Percentiles rank a stretch among this genome's conserved stretches.
These are phyloP conservation scores for Lycaena phlaeas DNA, from an alignment of 2,888 invertebrate genomes.

Conservation along the genomic window DNA sequence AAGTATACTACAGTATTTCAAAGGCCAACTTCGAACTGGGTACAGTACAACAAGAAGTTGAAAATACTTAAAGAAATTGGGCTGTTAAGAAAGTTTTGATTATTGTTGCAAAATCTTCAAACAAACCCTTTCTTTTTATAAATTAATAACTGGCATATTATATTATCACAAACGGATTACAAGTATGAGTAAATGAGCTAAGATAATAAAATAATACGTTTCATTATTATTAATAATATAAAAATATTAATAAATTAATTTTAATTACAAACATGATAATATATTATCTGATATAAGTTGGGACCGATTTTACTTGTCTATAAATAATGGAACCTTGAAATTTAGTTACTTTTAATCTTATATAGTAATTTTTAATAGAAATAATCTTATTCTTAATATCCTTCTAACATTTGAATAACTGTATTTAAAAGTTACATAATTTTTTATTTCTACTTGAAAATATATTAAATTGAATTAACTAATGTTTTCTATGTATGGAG, in stretches of 20 bases:
- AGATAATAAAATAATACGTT: neutral
- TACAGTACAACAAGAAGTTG: conserved; percentile 1
- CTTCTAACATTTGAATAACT: too few species aligned
- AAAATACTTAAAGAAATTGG: neutral
- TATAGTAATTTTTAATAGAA: too few species aligned
- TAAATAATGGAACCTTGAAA: neutral
- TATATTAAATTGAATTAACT: too few species aligned
- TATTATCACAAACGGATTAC: conserved; percentile 2
- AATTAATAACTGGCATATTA: too few species aligned
- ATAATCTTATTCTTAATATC: too few species aligned
- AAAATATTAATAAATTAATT: neutral
- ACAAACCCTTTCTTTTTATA: neutral
- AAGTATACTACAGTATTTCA: conserved; percentile 1
- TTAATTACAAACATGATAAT: too few species aligned
- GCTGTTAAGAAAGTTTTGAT: conserved; percentile 7
- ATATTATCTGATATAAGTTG: neutral
- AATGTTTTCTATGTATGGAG: too few species aligned
- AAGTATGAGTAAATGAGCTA: neutral
- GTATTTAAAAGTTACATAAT: too few species aligned
- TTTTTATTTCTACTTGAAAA: too few species aligned
- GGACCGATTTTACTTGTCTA: neutral
- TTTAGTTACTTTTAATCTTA: too few species aligned
- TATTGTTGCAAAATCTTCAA: conserved; percentile 1
- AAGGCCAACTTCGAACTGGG: conserved; percentile 7
- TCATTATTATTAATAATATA: neutral